A percentile compares a stretch with the other conserved stretches of the same genome.
phyloP scores from a whole-genome alignment of 2,113 vertebrate genomes.

The Hydrolagus affinis region DNA sequence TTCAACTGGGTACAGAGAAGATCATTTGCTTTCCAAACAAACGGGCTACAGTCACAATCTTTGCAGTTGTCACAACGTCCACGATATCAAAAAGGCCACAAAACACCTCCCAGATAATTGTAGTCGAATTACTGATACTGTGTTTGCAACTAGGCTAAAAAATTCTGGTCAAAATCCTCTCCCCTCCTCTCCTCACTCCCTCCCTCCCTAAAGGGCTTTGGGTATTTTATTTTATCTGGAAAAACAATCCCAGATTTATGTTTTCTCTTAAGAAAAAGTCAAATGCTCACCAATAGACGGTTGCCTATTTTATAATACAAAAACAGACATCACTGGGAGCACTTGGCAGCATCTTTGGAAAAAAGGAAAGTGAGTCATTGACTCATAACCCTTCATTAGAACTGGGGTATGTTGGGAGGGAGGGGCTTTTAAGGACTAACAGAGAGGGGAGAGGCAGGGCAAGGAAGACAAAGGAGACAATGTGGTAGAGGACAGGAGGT shows the following conservation, averaged over 20 bases:
- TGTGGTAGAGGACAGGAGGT: no score
- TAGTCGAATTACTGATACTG: not conserved
- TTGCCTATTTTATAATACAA: no score
- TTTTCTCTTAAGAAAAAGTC: not conserved
- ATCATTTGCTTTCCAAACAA: not conserved
- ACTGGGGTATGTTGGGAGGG: no score
- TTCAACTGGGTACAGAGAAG: not conserved
- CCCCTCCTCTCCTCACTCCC: not conserved
- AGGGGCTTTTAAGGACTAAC: no score
- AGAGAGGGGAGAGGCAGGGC: no score
- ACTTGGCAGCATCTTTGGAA: no score
- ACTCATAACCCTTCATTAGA: no score
- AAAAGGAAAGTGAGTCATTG: no score
- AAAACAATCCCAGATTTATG: not conserved
- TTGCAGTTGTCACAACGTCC: not conserved
- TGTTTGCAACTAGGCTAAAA: no score
- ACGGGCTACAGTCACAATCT: not conserved
- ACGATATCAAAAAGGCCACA: not conserved
- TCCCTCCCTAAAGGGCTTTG: not conserved
- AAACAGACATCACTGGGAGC: no score
- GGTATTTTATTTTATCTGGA: not conserved
- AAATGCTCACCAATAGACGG: not conserved
- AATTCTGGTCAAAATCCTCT: no score
- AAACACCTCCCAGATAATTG: not conserved
- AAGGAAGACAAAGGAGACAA: no score